Evolutionary conservation across 2,888 invertebrate species (phyloP).

Genomic region (Subacronicta megacephala): DNA sequence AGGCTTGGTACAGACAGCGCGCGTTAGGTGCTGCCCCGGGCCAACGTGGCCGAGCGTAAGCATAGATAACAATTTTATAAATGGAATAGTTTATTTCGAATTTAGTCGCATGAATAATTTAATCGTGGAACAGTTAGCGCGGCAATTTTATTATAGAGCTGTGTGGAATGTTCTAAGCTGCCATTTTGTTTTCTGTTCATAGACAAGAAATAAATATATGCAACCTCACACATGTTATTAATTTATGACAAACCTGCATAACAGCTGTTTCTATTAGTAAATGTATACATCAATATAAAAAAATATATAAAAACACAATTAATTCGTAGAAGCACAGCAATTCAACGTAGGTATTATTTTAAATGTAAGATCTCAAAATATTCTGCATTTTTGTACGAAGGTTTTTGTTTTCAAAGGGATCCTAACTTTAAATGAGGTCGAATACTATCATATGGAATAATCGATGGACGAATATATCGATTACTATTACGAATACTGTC

Average conservation of each 20-base stretch:
- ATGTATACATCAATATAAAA: no score
- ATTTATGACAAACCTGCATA: neutral
- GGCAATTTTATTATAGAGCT: constrained; percentile 13
- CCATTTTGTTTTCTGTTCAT: neutral
- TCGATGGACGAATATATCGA: no score
- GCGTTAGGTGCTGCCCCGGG: constrained; percentile 63
- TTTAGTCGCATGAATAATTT: constrained; percentile 60
- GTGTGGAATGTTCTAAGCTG: neutral
- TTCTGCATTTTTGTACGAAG: no score
- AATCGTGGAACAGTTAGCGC: constrained; percentile 52
- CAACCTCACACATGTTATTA: neutral
- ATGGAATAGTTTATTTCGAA: constrained; percentile 67
- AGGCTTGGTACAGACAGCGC: constrained; percentile 60
- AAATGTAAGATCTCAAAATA: no score
- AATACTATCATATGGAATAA: no score
- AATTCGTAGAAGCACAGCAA: no score
- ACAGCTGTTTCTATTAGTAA: no score
- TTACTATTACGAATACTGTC: no score
- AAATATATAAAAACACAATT: no score
- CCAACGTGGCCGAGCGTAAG: constrained; percentile 56
- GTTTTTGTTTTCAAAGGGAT: no score
- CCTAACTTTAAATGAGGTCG: no score
- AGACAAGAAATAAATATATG: neutral
- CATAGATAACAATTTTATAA: constrained; percentile 67
- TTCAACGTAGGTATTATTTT: no score